Evolutionary conservation across 2,888 invertebrate genomes (phyloP), one percentile per base, ranked within the genome.

Genomic region (Anthoptus insignis): DNA sequence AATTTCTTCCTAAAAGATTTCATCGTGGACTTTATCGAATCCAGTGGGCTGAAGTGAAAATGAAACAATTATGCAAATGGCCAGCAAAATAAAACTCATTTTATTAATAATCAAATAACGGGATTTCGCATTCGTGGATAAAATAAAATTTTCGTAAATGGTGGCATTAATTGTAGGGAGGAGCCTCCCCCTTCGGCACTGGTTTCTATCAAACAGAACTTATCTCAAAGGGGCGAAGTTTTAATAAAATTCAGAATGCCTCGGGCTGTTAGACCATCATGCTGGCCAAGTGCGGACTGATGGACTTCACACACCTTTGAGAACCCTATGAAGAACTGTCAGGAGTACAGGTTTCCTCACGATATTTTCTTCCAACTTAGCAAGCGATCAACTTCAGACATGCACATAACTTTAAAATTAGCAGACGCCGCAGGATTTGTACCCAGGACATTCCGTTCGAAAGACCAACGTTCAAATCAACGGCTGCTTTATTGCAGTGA

Each of bases 81-180:
- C 79, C 82, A 86, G 87, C 89, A 88, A 91, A 91, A 91, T 91
- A 91, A 89, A 90, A 91, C 86, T 89, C 88, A 87, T 90, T 91
- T 88, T 88, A 89, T 88, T 90, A 90, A 87, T 91, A 90, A 90
- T 89, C 88, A 89, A 91, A 92, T 91, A 86, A 87, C 83, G 84
- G 82, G 86, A 89, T 85, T 87, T 85, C 84, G 86, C 83, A 85
- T 86, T 87, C 79, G 83, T 81, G 81, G 86, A 86, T 87, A 86
- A 88, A 91, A 90, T 91, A 89, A 88, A 89, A 90, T 89, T 63
- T 78, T 89, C 80, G 82, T 84, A 88, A 91, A 91, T 89, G 84
- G 82, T 79, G 82, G 84, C 89, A 89, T 91, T 91, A 91, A 90
- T 91, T 91, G 87, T 86, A 73, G 66, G 67, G 72, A 76, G 74